Percentiles rank a stretch among this genome's conserved stretches.
Evolutionary conservation across 2,888 invertebrate species (phyloP).

Genomic region (Lasius fuliginosus): DNA sequence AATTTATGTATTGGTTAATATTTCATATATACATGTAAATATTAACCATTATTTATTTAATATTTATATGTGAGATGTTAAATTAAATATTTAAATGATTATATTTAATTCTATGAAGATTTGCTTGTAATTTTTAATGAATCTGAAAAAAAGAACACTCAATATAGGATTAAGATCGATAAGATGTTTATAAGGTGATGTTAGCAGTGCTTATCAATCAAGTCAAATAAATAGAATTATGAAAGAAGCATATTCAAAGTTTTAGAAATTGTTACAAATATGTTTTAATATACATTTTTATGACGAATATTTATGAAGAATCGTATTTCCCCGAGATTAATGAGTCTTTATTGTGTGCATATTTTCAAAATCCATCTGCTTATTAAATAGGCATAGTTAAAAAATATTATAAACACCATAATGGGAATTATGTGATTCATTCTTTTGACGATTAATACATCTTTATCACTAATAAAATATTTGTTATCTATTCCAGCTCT

Average conservation of each 20-base stretch:
- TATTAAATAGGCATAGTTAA: conserved; percentile 4
- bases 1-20: no score
- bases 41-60: no score
- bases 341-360: not conserved
- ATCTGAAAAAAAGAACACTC: not conserved
- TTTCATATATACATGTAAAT: no score
- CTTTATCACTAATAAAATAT: conserved; percentile 24
- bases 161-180: conserved; percentile 8
- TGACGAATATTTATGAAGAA: not conserved
- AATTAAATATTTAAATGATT: not conserved
- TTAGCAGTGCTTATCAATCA: not conserved
- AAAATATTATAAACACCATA: not conserved
- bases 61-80: no score
- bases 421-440: conserved; percentile 1
- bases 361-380: not conserved
- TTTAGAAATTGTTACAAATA: not conserved
- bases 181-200: conserved; percentile 8
- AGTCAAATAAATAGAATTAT: not conserved
- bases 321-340: not conserved
- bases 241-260: not conserved
- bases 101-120: not conserved
- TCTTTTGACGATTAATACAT: not conserved
- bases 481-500: not conserved
- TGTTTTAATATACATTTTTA: not conserved
- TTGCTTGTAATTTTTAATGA: not conserved